Conservation (phyloP, 2,797 vertebrate genomes). For the Pangasius larnaudii region DNA sequence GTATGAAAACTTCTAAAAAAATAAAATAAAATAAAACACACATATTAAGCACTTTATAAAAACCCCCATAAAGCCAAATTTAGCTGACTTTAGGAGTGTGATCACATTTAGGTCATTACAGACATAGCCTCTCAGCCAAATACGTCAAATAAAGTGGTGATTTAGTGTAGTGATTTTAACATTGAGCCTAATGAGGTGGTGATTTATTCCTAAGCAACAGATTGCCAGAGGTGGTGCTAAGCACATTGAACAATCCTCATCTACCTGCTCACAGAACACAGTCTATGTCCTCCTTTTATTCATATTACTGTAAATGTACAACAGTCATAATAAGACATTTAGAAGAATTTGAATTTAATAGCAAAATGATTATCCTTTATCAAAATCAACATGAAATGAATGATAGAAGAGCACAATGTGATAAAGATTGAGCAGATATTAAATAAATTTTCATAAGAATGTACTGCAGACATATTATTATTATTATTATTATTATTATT, state of each 20-base stretch:
- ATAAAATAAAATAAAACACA: not conserved
- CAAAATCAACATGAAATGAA: not conserved
- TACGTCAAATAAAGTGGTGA: not conserved
- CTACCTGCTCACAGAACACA: not conserved
- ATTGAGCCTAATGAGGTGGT: not conserved
- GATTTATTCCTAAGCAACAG: not conserved
- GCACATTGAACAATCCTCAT: not conserved
- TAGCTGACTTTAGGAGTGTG: not conserved
- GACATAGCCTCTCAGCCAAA: not conserved
- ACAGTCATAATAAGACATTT: not conserved
- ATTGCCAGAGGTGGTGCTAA: not conserved
- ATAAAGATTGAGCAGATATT: not conserved
- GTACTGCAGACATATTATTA: too few species aligned
- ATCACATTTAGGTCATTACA: not conserved
- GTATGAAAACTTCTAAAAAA: not conserved
- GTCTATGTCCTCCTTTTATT: not conserved
- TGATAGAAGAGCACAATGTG: not conserved
- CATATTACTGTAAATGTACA: not conserved
- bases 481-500: too few species aligned
- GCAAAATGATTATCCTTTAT: not conserved
- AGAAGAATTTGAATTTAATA: not conserved
- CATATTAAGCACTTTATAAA: not conserved
- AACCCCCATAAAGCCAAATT: not conserved
- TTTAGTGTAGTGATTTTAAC: constrained; percentile 6
- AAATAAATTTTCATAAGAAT: too few species aligned